Percentiles rank a stretch among this genome's conserved stretches.
Conservation (phyloP, 1,140 invertebrate species). For the Achatina immaculata region DNA sequence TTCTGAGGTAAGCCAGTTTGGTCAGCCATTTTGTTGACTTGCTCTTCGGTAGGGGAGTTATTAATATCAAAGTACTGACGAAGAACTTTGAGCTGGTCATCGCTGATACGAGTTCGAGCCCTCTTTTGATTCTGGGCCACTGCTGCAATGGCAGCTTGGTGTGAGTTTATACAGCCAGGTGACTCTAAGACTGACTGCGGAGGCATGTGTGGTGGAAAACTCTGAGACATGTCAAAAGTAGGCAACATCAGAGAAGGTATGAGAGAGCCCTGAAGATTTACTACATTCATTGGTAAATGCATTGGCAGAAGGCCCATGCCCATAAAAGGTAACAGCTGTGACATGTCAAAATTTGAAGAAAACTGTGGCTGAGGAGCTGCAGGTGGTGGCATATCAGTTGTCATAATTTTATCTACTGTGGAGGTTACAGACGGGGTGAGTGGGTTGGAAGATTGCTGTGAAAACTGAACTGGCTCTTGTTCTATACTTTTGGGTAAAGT, state of each 20-base stretch:
- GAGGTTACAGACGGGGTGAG: slow-evolving; percentile 3
- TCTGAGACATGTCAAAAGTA: slow-evolving; percentile 54
- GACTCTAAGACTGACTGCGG: slow-evolving; percentile 56
- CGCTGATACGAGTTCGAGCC: slow-evolving; percentile 95
- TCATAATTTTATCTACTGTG: slow-evolving; percentile 6
- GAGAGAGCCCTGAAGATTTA: slow-evolving; percentile 77
- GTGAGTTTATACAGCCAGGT: slow-evolving; percentile 45
- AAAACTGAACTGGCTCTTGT: slow-evolving; percentile 31
- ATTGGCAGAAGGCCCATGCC: slow-evolving; percentile 75
- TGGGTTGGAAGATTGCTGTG: slow-evolving; percentile 58
- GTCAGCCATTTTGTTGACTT: slow-evolving; percentile 79
- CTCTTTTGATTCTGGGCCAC: slow-evolving; percentile 81
- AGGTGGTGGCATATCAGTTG: slow-evolving; percentile 54
- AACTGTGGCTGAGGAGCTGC: slow-evolving; percentile 50
- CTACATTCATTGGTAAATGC: slow-evolving; percentile 20
- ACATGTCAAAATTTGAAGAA: slow-evolving; percentile 50
- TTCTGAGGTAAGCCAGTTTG: slow-evolving; percentile 97
- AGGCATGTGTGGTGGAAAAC: slow-evolving; percentile 52
- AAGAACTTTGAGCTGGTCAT: slow-evolving; percentile 96
- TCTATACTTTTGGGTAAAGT: slow-evolving; percentile 55
- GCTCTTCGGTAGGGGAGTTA: slow-evolving; percentile 97
- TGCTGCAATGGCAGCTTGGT: slow-evolving; percentile 55
- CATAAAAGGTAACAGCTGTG: slow-evolving; percentile 64
- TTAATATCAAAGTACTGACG: slow-evolving; percentile 98
- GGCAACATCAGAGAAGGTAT: slow-evolving; percentile 83